These are phyloP conservation scores for Rostratula benghalensis DNA, from an alignment of 2,113 vertebrate genomes.

Conservation along the genomic window DNA sequence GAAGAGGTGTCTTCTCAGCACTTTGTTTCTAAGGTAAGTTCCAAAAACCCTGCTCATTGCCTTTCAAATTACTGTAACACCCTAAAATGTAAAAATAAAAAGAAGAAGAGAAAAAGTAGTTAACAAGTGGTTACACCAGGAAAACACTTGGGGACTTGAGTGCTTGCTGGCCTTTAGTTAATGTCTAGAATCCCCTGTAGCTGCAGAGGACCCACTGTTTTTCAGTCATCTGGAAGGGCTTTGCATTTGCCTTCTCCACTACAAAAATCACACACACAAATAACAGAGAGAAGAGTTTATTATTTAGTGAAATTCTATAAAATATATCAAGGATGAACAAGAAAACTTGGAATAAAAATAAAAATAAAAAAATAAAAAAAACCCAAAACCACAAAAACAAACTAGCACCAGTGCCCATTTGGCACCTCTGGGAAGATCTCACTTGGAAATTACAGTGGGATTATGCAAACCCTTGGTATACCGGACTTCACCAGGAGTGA, in stretches of 20 bases:
- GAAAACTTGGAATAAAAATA: conserved; percentile 74
- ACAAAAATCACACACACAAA: conserved; percentile 99
- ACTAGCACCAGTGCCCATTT: conserved; percentile 79
- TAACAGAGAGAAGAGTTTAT: conserved; percentile 99
- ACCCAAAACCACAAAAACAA: not conserved
- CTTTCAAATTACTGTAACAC: conserved; percentile 84
- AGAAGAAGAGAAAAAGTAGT: conserved; percentile 83
- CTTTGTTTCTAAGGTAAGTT: conserved; percentile 76
- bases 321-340: conserved; percentile 84
- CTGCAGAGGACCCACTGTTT: conserved; percentile 94
- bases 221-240: conserved; percentile 98
- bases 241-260: conserved; percentile 99
- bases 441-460: conserved; percentile 62
- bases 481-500: conserved; percentile 36
- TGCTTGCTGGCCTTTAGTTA: conserved; percentile 93
- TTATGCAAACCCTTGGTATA: conserved; percentile 81
- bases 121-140: conserved; percentile 91
- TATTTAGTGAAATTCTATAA: conserved; percentile 88
- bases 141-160: conserved; percentile 91
- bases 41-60: conserved; percentile 82
- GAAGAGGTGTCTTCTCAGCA: conserved; percentile 79
- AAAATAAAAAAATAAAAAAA: too few species aligned
- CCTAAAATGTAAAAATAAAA: conserved; percentile 88
- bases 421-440: conserved; percentile 76
- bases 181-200: conserved; percentile 98